Base-by-base conservation (phyloP, 2,888 invertebrate species). In the Lasioglossum marginatum region DNA sequence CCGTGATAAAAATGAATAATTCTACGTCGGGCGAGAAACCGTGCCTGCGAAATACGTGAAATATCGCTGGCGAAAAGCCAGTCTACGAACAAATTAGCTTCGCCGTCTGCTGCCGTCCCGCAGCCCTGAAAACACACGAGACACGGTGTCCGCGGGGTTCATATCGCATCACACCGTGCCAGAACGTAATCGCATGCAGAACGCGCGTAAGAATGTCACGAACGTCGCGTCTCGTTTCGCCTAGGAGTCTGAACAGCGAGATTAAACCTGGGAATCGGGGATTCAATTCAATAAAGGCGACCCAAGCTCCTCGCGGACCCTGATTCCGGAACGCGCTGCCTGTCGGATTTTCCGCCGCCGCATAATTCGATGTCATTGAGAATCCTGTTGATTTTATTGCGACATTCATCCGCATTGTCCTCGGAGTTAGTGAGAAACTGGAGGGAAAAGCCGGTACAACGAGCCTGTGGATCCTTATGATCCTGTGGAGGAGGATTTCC, bases 231-330 rank as follows among this genome's bases (percentile, higher is more conserved):
- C 40, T 73, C 78, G 76, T 60, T 66, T n/a, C 73, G 27, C 23
- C n/a, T 34, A 10, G 5, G 23, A 19, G 40, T 34, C 77, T 68
- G 27, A 34, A 70, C 72, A n/a, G 57, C 40, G 40, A 80, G 78
- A 86, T 84, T 76, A 84, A 86, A 85, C 73, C 45, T 34, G 84
- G 79, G 79, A 84, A 80, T 84, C 84, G 70, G 73, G 77, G 60
- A 79, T 77, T 75, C 80, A 40, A 76, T 83, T 85, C 72, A 83
- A 83, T 82, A 73, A 77, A 83, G 63, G 16, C 37, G 63, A 71
- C 73, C 40, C 40, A 70, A 27, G 60, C 27, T 60, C n/a, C 34
- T 19, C n/a, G 60, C 37, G 66, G 19, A 31, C 12, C 12, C 31
- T n/a, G 52, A 57, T 79, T 74, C 73, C 79, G 48, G 40, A 19